Conservation (phyloP, 92 coral and sea anemone genomes). For the Parazoanthus atlanticus region DNA sequence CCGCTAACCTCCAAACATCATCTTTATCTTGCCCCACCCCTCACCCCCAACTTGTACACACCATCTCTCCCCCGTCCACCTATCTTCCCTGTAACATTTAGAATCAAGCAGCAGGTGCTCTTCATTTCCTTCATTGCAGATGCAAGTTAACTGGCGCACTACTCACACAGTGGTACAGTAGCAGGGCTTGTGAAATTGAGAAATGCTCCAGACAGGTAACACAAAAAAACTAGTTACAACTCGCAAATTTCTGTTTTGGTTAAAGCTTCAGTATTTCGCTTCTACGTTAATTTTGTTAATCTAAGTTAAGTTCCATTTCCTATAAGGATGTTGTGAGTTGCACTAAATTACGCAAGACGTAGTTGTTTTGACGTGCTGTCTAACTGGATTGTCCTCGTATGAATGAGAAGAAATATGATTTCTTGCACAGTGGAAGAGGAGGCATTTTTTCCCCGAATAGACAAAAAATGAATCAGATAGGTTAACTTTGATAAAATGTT, state of each 20-base stretch:
- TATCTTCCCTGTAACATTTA: no score
- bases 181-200: constrained; percentile 90
- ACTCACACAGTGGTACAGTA: constrained; percentile 81
- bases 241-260: not conserved
- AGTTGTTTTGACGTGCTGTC: not conserved
- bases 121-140: constrained; percentile 41
- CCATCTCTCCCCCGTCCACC: no score
- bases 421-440: not conserved
- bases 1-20: no score
- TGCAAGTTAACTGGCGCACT: constrained; percentile 52
- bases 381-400: not conserved
- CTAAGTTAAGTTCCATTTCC: not conserved
- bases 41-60: no score
- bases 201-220: constrained; percentile 82
- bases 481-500: not conserved
- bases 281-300: not conserved
- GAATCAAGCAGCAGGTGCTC: no score
- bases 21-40: no score
- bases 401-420: no score
- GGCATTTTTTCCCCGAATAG: not conserved
- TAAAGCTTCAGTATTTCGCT: not conserved
- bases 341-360: no score
- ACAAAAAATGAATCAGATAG: not conserved
- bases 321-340: not conserved
- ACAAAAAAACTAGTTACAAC: not conserved